A percentile compares a stretch with the other conserved stretches of the same genome.
phyloP scores from a whole-genome alignment of 2,113 vertebrate species.

The Mesoclemmys tuberculata region DNA sequence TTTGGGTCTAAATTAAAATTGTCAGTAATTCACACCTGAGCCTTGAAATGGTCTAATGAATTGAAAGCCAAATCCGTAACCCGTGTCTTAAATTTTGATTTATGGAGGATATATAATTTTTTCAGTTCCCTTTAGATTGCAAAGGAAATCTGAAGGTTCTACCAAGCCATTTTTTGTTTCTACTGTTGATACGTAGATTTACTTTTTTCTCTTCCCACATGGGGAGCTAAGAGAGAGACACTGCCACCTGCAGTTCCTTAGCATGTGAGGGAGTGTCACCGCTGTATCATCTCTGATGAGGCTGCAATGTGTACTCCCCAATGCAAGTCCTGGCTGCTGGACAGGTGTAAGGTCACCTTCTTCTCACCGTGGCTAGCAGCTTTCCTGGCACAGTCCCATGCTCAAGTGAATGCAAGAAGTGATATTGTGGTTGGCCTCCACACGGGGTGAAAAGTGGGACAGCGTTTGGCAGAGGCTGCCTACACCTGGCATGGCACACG shows the following conservation, averaged over 20 bases:
- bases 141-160: conserved; percentile 42
- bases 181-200: neutral
- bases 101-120: conserved; percentile 47
- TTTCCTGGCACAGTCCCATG: neutral
- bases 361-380: neutral
- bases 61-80: conserved; percentile 51
- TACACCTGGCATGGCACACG: neutral
- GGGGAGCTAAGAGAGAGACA: fast-evolving
- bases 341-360: neutral
- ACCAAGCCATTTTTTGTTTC: neutral
- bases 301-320: fast-evolving
- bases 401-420: neutral
- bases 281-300: neutral
- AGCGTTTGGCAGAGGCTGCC: neutral
- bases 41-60: conserved; percentile 62
- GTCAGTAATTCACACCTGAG: conserved; percentile 60
- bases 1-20: neutral
- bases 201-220: neutral
- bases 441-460: neutral
- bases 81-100: conserved; percentile 44
- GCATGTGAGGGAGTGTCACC: neutral
- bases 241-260: neutral
- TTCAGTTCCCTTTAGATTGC: conserved; percentile 27
- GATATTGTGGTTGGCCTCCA: neutral
- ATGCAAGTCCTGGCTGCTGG: neutral